A percentile compares a stretch with the other conserved stretches of the same genome.
Evolutionary conservation across 1,140 invertebrate species (phyloP).

Genomic region (Drosophila pruinosa): DNA sequence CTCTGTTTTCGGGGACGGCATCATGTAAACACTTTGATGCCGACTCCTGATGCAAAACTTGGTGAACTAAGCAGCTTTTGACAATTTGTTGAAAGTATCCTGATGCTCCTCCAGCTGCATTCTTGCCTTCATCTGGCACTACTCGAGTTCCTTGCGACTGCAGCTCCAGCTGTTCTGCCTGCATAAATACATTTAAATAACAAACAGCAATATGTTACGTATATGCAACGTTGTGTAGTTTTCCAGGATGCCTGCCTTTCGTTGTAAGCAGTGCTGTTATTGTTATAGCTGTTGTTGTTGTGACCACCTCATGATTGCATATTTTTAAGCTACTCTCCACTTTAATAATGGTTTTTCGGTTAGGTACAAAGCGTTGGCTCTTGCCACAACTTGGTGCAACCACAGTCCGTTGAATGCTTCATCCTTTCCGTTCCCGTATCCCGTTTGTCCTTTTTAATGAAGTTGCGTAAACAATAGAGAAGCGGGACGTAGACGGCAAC

Average conservation of each 20-base stretch:
- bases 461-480: constrained; percentile 49
- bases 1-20: background rate
- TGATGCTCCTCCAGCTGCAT: constrained; percentile 11
- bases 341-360: constrained; percentile 78
- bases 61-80: constrained; percentile 66
- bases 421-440: background rate
- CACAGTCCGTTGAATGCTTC: constrained; percentile 18
- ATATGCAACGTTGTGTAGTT: constrained; percentile 55
- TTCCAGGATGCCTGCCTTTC: background rate
- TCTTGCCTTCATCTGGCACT: constrained; percentile 10
- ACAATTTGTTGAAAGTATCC: constrained; percentile 70
- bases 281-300: constrained; percentile 37
- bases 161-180: no score
- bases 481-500: background rate
- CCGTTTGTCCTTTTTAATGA: constrained; percentile 56
- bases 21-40: constrained; percentile 36
- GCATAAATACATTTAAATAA: constrained; percentile 80
- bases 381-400: constrained; percentile 50
- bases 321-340: constrained; percentile 68
- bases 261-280: background rate
- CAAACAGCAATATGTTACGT: constrained; percentile 74
- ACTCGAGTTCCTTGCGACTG: constrained; percentile 34
- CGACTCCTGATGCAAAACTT: constrained; percentile 30
- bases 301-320: constrained; percentile 62
- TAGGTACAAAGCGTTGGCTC: constrained; percentile 43